These are phyloP conservation scores for Anisognathus igniventris DNA, from an alignment of 2,797 vertebrate genomes.

Conservation along the genomic window DNA sequence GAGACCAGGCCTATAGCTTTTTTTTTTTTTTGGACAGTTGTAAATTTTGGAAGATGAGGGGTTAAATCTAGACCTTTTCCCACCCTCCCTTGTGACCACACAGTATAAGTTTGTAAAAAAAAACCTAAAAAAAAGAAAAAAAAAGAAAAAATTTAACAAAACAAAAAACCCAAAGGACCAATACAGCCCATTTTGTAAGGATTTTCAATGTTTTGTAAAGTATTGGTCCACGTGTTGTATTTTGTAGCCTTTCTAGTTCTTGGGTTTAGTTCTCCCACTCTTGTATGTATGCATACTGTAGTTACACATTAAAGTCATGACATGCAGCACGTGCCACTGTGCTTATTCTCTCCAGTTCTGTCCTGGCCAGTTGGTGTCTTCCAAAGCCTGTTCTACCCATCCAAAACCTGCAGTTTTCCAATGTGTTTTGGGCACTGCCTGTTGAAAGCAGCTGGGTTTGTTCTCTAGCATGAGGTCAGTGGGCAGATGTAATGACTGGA, in stretches of 20 bases:
- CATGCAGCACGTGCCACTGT: conserved; percentile 67
- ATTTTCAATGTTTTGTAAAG: conserved; percentile 98
- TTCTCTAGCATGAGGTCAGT: neutral
- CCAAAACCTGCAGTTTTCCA: neutral
- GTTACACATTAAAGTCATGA: conserved; percentile 94
- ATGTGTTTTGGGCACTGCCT: neutral
- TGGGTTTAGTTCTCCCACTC: conserved; percentile 92
- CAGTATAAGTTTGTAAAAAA: conserved; percentile 83
- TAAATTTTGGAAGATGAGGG: conserved; percentile 83
- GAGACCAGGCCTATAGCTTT: conserved; percentile 43
- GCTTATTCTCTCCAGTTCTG: conserved; percentile 40
- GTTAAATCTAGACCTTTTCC: conserved; percentile 28
- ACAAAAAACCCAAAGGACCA: conserved; percentile 86
- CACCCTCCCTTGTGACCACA: conserved; percentile 30
- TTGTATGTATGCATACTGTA: conserved; percentile 94
- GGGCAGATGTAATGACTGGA: neutral
- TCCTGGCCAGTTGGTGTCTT: neutral
- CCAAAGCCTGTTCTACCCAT: neutral
- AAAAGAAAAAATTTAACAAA: neutral
- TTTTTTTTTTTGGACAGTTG: conserved; percentile 77
- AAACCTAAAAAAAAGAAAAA: neutral
- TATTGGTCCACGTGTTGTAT: conserved; percentile 96
- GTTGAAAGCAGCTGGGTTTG: neutral
- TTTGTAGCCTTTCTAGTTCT: conserved; percentile 96
- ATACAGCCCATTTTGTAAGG: conserved; percentile 96